Evolutionary conservation across 2,888 invertebrate genomes (phyloP).

Genomic region (Ectemnius cavifrons): DNA sequence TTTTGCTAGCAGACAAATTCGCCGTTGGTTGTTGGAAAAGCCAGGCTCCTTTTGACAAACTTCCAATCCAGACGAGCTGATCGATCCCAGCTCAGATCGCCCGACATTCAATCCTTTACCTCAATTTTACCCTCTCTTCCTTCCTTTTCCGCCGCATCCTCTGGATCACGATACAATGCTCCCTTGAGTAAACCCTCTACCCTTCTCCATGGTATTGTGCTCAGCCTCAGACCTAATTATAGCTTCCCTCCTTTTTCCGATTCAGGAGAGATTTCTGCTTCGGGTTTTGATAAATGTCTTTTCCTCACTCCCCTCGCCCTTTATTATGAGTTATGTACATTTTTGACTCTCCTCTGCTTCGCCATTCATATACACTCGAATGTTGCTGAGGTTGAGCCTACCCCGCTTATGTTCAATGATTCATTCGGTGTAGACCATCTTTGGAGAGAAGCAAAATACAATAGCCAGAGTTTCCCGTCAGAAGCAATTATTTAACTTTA

Average conservation of each 20-base stretch:
- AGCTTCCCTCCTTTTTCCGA: constrained; percentile 1
- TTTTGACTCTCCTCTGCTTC: too few species aligned
- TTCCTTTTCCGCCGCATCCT: constrained; percentile 26
- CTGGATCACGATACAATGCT: constrained; percentile 19
- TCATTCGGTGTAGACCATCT: too few species aligned
- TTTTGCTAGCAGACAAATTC: constrained; percentile 44
- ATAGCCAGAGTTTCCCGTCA: constrained; percentile 1
- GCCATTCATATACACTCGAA: too few species aligned
- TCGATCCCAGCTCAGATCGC: constrained; percentile 22
- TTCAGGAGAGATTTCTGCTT: background rate
- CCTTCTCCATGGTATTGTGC: constrained; percentile 14
- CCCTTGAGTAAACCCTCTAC: constrained; percentile 24
- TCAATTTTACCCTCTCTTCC: constrained; percentile 26
- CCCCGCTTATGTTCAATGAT: too few species aligned
- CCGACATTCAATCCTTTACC: constrained; percentile 34
- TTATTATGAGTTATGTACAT: too few species aligned
- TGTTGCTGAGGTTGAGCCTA: too few species aligned
- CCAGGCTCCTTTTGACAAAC: constrained; percentile 49
- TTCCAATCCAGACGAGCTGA: constrained; percentile 52
- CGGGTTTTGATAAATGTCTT: too few species aligned
- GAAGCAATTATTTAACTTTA: constrained; percentile 10
- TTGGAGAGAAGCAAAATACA: too few species aligned
- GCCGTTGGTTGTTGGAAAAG: constrained; percentile 32
- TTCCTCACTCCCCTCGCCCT: too few species aligned
- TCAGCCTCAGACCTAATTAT: constrained; percentile 38